A percentile compares a stretch with the other conserved stretches of the same genome.
phyloP scores from a whole-genome alignment of 2,113 vertebrate species.

The Lepidothrix coronata region DNA sequence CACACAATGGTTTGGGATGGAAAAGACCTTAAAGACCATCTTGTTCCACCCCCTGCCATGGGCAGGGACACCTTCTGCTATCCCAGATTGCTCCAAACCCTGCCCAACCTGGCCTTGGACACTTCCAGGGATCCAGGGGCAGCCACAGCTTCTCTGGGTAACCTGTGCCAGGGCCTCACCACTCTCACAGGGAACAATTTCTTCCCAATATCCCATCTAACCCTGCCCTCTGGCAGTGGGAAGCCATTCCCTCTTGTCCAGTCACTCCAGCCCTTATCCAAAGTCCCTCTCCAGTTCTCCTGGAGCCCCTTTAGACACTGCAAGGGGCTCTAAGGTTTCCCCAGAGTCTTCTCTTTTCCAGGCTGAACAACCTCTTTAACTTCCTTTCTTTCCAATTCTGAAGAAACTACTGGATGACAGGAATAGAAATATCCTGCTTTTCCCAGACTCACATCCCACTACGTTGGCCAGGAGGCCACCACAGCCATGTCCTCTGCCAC shows the following conservation, averaged over 20 bases:
- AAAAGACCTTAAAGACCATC: not conserved
- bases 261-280: not conserved
- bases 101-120: accelerated
- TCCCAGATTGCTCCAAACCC: not conserved
- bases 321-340: not conserved
- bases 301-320: not conserved
- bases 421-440: not conserved
- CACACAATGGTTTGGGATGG: not conserved
- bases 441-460: not conserved
- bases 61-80: not conserved
- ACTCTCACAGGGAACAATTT: not conserved
- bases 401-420: not conserved
- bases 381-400: not conserved
- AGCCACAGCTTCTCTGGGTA: not conserved
- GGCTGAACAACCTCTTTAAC: not conserved
- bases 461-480: not conserved
- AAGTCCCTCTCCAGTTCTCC: not conserved
- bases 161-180: accelerated
- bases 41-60: not conserved
- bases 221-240: not conserved
- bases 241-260: not conserved
- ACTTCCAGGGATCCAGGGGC: not conserved
- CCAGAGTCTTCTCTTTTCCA: not conserved
- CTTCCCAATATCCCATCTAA: not conserved
- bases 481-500: not conserved